Evolutionary conservation across 2,888 invertebrate genomes (phyloP), one percentile per base, ranked within the genome.

Genomic region (Coenonympha glycerion): DNA sequence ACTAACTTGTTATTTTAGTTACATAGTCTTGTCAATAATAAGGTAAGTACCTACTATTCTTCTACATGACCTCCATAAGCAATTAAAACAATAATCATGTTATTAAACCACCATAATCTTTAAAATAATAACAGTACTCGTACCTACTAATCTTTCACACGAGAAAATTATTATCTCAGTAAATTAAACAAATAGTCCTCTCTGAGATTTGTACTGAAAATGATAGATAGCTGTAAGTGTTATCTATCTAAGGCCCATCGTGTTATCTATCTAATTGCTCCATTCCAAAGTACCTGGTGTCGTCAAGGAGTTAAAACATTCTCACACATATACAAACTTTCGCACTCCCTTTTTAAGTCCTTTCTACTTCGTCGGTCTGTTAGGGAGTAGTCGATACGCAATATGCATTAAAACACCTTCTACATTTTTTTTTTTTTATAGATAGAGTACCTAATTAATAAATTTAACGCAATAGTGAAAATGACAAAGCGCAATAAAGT

Each of bases 401-500:
- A n/a, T n/a, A n/a, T n/a, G n/a, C n/a, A n/a, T n/a, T n/a, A n/a
- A n/a, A n/a, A n/a, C n/a, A n/a, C n/a, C n/a, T n/a, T n/a, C n/a
- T n/a, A n/a, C n/a, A n/a, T 6, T 22, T 6, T 8, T 22, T 22
- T 22, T 6, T 21, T 6, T 21, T 21, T 21, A 21, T 1, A 21
- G 21, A 5, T 21, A 21, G 19, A 3, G 4, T 19, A 13, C 11
- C 11, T 48, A 57, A 57, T 61, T 58, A 59, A 45, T 45, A 24
- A 34, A 47, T 53, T 58, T 66, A 64, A 68, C 68, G 61, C 65
- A 70, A 69, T 68, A 66, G 68, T 66, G 75, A 76, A 76, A 81
- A 76, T 68, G 69, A 69, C 70, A 73, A 72, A 71, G 66, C 69
- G 74, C 44, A 73, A 73, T 75, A 74, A 69, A 75, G 71, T 73